Evolutionary conservation across 2,888 invertebrate genomes (phyloP).

Genomic region (Rhodophaea formosa): DNA sequence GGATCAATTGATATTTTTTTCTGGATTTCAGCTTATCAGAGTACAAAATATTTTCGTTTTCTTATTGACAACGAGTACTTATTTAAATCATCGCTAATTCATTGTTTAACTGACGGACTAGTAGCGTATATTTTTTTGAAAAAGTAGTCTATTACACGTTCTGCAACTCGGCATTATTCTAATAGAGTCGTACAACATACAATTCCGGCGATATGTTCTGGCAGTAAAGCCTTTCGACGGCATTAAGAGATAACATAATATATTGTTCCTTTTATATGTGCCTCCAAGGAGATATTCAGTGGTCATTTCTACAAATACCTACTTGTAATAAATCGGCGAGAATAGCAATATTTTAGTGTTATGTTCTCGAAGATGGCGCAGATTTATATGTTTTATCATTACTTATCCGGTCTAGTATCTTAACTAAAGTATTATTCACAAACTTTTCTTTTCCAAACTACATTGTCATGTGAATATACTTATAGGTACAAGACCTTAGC

Average conservation of each 20-base stretch:
- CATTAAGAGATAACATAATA: slow-evolving; percentile 41
- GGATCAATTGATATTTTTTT: too few species aligned
- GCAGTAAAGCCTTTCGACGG: slow-evolving; percentile 37
- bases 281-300: slow-evolving; percentile 17
- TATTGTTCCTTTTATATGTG: slow-evolving; percentile 30
- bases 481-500: too few species aligned
- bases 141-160: not conserved
- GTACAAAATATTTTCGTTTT: too few species aligned
- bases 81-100: too few species aligned
- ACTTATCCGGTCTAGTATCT: not conserved
- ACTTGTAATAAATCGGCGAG: slow-evolving; percentile 12
- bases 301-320: slow-evolving; percentile 16
- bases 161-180: slow-evolving; percentile 20
- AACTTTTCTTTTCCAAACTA: too few species aligned
- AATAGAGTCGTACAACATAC: slow-evolving; percentile 21
- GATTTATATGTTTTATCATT: not conserved
- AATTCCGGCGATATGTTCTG: slow-evolving; percentile 33
- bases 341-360: slow-evolving; percentile 1
- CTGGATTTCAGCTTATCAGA: too few species aligned
- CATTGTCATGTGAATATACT: too few species aligned
- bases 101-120: too few species aligned
- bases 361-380: not conserved
- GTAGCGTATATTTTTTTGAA: too few species aligned
- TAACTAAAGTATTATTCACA: too few species aligned
- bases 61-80: too few species aligned